Evolutionary conservation across 2,113 vertebrate genomes (phyloP).

Genomic region (Casuarius casuarius): DNA sequence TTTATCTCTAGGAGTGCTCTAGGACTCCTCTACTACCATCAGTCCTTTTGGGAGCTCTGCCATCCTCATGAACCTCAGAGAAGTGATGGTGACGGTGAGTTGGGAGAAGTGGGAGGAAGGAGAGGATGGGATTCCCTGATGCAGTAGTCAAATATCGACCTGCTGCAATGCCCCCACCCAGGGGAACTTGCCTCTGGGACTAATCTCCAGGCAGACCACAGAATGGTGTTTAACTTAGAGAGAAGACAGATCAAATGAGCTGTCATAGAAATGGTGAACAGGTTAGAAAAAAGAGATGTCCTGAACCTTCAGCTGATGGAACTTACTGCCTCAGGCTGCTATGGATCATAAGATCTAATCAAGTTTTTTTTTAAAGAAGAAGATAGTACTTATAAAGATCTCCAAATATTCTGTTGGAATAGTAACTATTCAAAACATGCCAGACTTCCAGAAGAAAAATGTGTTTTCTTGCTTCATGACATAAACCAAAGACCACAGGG

Average conservation of each 20-base stretch:
- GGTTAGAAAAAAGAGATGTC: neutral
- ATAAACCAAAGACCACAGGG: conserved; percentile 3
- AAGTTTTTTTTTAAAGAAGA: neutral
- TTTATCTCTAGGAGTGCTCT: neutral
- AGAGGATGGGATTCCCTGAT: neutral
- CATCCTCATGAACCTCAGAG: neutral
- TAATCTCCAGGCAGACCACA: neutral
- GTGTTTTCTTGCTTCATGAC: conserved; percentile 29
- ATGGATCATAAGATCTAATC: neutral
- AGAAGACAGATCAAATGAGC: neutral
- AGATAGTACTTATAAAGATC: neutral
- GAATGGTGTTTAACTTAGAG: neutral
- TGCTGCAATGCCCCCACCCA: neutral
- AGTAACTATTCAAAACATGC: conserved; percentile 55
- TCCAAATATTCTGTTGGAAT: conserved; percentile 27
- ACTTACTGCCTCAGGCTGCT: neutral
- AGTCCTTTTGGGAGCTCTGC: neutral
- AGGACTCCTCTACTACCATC: neutral
- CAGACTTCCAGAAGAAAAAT: conserved; percentile 47
- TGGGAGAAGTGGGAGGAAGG: neutral
- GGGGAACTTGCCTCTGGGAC: neutral
- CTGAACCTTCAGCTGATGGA: neutral
- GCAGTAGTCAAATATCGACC: neutral
- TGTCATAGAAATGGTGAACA: neutral
- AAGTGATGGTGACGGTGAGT: neutral